These are phyloP conservation scores for Microplitis deprimator DNA, from an alignment of 2,888 invertebrate species.

Conservation along the genomic window DNA sequence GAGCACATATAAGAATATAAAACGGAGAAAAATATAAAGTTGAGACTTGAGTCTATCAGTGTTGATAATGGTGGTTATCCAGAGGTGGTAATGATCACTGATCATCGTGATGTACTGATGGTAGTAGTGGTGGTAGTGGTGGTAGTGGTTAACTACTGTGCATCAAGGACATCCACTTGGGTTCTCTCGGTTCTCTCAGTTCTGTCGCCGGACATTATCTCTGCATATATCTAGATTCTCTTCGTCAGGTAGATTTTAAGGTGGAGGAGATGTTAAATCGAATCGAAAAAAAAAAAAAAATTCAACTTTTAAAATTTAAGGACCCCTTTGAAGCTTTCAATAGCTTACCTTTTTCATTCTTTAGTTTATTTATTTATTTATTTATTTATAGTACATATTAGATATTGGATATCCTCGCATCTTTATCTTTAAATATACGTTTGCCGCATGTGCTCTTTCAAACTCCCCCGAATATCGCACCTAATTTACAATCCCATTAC, in stretches of 20 bases:
- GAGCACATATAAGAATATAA: too few species aligned
- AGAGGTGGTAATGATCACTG: constrained; percentile 34
- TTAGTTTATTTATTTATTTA: background rate
- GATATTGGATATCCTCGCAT: constrained; percentile 49
- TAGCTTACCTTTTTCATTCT: too few species aligned
- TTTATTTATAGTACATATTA: constrained; percentile 32
- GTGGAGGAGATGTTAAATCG: too few species aligned
- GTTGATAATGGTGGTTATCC: constrained; percentile 47
- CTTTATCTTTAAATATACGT: background rate
- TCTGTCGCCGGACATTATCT: background rate
- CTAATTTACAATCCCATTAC: constrained; percentile 46
- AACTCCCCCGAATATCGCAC: constrained; percentile 35
- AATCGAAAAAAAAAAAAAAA: too few species aligned
- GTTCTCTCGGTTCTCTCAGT: constrained; percentile 39
- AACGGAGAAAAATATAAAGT: too few species aligned
- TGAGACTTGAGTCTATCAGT: constrained; percentile 47
- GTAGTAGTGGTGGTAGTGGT: background rate
- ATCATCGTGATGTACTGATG: constrained; percentile 39
- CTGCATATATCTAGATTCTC: too few species aligned
- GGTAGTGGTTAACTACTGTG: constrained; percentile 61
- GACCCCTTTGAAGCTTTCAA: too few species aligned
- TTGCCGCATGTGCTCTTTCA: constrained; percentile 28
- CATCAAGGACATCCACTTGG: constrained; percentile 64
- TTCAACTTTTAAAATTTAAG: too few species aligned
- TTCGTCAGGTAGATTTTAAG: too few species aligned